Evolutionary conservation across 2,888 invertebrate genomes (phyloP).

Genomic region (Brenthis daphne): DNA sequence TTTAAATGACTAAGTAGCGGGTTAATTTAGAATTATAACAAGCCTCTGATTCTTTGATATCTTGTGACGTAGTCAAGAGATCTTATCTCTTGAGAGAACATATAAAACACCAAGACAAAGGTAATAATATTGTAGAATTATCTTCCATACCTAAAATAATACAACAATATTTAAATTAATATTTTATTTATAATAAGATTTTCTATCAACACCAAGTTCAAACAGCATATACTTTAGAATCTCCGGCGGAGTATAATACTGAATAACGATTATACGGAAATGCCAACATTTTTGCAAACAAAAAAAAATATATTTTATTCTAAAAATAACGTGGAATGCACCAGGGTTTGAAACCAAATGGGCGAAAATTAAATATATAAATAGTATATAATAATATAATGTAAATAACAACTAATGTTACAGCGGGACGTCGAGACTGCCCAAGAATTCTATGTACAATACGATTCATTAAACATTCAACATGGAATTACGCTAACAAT

Average conservation of each 20-base stretch:
- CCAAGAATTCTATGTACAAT: constrained; percentile 37
- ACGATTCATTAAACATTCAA: constrained; percentile 19
- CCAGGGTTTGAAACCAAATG: constrained; percentile 61
- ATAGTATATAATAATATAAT: constrained; percentile 28
- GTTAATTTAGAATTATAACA: no score
- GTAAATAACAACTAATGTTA: constrained; percentile 40
- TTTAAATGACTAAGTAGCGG: no score
- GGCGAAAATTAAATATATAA: constrained; percentile 45
- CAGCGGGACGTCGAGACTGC: constrained; percentile 20
- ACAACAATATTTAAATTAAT: constrained; percentile 58
- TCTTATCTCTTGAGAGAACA: no score
- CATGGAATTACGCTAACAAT: constrained; percentile 21
- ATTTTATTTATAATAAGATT: constrained; percentile 70
- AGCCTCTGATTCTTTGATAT: no score
- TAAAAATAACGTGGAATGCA: constrained; percentile 76
- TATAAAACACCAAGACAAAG: no score
- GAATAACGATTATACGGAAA: constrained; percentile 45
- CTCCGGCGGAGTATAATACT: constrained; percentile 36
- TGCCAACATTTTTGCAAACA: constrained; percentile 43
- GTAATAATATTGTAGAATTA: no score
- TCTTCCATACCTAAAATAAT: constrained; percentile 37
- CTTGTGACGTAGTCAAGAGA: no score
- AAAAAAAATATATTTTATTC: constrained; percentile 46
- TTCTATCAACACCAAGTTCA: constrained; percentile 68
- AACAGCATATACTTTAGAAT: constrained; percentile 54